Base-by-base conservation (phyloP, 2,797 vertebrate genomes). In the Neopelma chrysocephalum region DNA sequence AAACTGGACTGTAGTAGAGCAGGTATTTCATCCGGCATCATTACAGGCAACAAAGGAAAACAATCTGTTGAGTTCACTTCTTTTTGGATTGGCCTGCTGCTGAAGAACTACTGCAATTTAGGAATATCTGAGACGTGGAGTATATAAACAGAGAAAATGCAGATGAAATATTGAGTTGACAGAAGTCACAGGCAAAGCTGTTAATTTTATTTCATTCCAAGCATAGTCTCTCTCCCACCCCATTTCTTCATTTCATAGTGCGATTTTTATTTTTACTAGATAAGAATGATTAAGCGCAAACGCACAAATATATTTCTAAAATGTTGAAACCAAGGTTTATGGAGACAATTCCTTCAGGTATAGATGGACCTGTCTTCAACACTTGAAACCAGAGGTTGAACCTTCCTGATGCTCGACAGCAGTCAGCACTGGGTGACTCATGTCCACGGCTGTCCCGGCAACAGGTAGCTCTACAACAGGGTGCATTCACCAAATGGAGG, bases 91-190 rank as follows among this genome's bases (percentile, higher is more conserved):
- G 75, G 34, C 34, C 71, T 89, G 66, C 53, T 16, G 13, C 45
- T 89, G 68, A 68, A 90, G 48, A 93, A 87, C 65, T 68, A 57
- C 50, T 57, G 32, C 72, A 86, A 89, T 90, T 85, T 90, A 94
- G 87, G 81, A 43, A 32, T 85, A 80, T 75, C 40, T 69, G 42
- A 88, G 65, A 85, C 31, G 22, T 18, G 11, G 27, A 73, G 18
- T 26, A 73, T 36, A 87, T 10, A 87, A 68, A 87, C 22, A 88
- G 68, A 82, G 86, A 62, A 95, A 92, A 93, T 36, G 69, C n/a
- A 85, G 47, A 93, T 60, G n/a, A 93, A 94, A 79, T 79, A 82
- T 2, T 70, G 64, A 88, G 38, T 57, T 79, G 64, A 58, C 16
- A 53, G 38, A 93, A 87, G 29, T 71, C 54, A 36, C 53, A 29